Evolutionary conservation across 1,140 invertebrate species (phyloP).

Genomic region (Calliphora vicina): DNA sequence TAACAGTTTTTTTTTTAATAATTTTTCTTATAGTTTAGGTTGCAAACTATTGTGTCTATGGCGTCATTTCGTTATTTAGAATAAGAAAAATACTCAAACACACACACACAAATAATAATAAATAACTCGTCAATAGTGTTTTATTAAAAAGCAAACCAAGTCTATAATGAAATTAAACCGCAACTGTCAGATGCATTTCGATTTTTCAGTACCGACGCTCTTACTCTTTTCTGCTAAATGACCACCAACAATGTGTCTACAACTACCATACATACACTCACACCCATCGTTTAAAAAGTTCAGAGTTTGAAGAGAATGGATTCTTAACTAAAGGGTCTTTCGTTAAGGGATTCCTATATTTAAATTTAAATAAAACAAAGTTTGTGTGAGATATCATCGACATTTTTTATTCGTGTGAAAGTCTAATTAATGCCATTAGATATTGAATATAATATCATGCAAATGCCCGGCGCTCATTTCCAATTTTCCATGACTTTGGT

Average conservation of each 20-base stretch:
- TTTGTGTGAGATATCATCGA: too few species aligned
- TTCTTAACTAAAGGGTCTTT: background rate
- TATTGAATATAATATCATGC: too few species aligned
- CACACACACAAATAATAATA: background rate
- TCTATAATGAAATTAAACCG: background rate
- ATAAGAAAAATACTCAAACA: background rate
- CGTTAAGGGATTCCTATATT: too few species aligned
- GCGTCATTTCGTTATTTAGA: background rate
- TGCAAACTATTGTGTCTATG: background rate
- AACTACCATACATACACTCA: background rate
- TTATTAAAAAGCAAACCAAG: background rate
- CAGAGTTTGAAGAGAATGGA: background rate
- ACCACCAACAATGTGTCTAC: background rate
- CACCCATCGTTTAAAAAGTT: background rate
- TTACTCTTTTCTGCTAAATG: background rate
- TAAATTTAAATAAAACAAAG: too few species aligned
- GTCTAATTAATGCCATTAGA: too few species aligned
- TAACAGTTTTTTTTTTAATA: background rate
- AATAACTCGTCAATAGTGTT: background rate
- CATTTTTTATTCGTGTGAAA: too few species aligned
- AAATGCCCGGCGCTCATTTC: too few species aligned
- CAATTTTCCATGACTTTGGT: too few species aligned
- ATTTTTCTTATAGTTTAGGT: background rate
- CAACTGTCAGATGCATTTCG: background rate
- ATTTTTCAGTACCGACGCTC: background rate